phyloP scores from a whole-genome alignment of 2,113 vertebrate genomes.

The Brachyistius frenatus region DNA sequence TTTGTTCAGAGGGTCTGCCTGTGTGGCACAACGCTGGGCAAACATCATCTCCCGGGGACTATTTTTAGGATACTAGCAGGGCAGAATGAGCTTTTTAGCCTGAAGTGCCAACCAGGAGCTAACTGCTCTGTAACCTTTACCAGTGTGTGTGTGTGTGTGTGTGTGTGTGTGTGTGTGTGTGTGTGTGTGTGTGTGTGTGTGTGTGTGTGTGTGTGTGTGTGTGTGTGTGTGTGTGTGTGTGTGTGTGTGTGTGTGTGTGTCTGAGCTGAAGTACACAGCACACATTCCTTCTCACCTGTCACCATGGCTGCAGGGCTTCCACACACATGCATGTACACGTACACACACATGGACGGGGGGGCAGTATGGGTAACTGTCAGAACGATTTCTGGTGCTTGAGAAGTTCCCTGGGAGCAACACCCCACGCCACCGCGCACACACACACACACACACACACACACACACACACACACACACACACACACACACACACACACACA shows the following conservation, averaged over 20 bases:
- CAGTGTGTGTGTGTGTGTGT: neutral
- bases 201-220: neutral
- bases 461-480: neutral
- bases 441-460: slow-evolving; percentile 13
- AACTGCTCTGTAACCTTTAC: slow-evolving; percentile 66
- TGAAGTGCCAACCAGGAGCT: slow-evolving; percentile 29
- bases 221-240: neutral
- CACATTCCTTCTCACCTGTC: slow-evolving; percentile 34
- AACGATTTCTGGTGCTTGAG: slow-evolving; percentile 37
- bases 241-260: neutral
- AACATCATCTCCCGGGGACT: slow-evolving; percentile 29
- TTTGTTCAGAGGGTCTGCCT: slow-evolving; percentile 15
- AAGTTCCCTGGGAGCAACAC: slow-evolving; percentile 44
- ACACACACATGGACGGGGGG: slow-evolving; percentile 24
- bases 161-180: neutral
- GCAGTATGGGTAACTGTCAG: slow-evolving; percentile 51
- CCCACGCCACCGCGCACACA: neutral
- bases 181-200: neutral
- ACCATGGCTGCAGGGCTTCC: neutral
- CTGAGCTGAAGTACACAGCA: neutral
- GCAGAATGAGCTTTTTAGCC: slow-evolving; percentile 43
- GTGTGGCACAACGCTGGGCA: slow-evolving; percentile 11
- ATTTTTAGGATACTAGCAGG: slow-evolving; percentile 46
- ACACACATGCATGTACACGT: neutral
- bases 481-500: neutral